phyloP scores from a whole-genome alignment of 2,888 invertebrate species.

The Drosophila neutralis region DNA sequence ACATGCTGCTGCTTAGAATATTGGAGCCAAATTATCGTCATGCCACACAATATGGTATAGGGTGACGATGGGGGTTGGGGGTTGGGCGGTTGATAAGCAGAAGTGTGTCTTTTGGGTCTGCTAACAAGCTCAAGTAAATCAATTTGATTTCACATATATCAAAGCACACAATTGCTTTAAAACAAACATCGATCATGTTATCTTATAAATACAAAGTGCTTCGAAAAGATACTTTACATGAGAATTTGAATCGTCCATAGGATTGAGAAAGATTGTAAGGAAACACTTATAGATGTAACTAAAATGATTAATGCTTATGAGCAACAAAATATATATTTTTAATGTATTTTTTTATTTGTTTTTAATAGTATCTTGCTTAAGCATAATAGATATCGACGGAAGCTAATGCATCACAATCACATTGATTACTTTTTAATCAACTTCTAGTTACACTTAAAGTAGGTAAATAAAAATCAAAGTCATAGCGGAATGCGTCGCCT shows the following conservation, averaged over 20 bases:
- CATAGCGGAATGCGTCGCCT: neutral
- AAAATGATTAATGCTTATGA: neutral
- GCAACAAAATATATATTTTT: neutral
- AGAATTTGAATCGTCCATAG: neutral
- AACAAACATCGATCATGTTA: neutral
- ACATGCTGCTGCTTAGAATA: constrained; percentile 61
- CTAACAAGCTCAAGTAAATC: constrained; percentile 15
- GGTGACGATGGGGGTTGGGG: neutral
- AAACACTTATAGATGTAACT: neutral
- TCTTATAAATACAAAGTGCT: constrained; percentile 1
- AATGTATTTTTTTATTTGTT: no score
- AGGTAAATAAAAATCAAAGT: neutral
- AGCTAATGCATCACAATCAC: no score
- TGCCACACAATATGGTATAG: constrained; percentile 1
- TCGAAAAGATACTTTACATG: neutral
- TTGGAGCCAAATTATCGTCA: constrained; percentile 17
- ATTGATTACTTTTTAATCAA: no score
- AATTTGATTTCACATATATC: constrained; percentile 15
- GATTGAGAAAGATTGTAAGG: neutral
- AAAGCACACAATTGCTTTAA: constrained; percentile 10
- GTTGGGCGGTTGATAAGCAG: constrained; percentile 19
- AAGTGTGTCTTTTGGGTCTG: constrained; percentile 17
- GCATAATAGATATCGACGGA: no score
- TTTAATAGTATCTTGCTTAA: neutral
- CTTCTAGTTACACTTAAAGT: neutral